A percentile compares a stretch with the other conserved stretches of the same genome.
Evolutionary conservation across 23 tunicate genomes (phyloP).

Genomic region (Botrylloides violaceus): DNA sequence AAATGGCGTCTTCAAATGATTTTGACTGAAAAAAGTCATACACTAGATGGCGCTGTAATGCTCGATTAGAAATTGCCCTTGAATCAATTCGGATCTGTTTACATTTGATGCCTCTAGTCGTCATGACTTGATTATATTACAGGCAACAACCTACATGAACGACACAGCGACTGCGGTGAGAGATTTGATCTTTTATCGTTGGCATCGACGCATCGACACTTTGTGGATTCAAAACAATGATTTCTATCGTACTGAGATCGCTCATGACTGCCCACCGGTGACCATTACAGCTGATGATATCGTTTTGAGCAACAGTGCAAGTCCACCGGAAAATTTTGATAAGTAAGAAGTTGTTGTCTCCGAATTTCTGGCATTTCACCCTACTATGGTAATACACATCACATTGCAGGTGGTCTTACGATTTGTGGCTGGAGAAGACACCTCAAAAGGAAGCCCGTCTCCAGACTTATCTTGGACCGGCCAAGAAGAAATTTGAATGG

Average conservation of each 20-base stretch:
- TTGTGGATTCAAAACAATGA: conserved; percentile 49
- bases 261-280: conserved; percentile 44
- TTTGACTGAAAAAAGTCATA: no score
- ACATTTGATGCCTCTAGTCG: no score
- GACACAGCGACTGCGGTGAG: conserved; percentile 51
- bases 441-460: background rate
- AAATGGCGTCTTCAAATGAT: no score
- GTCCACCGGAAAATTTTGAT: conserved; percentile 26
- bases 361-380: no score
- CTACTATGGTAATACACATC: no score
- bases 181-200: conserved; percentile 74
- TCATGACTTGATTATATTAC: no score
- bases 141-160: conserved; percentile 52
- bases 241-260: conserved; percentile 25
- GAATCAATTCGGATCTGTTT: no score
- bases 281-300: conserved; percentile 39
- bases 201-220: conserved; percentile 68
- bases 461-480: conserved; percentile 27
- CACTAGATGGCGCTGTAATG: no score
- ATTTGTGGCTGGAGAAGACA: background rate
- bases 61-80: no score
- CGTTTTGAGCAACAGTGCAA: conserved; percentile 17
- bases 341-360: conserved; percentile 22
- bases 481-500: conserved; percentile 43
- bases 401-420: background rate